Evolutionary conservation across 2,797 vertebrate species (phyloP), one percentile per base, ranked within the genome.

Genomic region (Hafferia zeledoni): DNA sequence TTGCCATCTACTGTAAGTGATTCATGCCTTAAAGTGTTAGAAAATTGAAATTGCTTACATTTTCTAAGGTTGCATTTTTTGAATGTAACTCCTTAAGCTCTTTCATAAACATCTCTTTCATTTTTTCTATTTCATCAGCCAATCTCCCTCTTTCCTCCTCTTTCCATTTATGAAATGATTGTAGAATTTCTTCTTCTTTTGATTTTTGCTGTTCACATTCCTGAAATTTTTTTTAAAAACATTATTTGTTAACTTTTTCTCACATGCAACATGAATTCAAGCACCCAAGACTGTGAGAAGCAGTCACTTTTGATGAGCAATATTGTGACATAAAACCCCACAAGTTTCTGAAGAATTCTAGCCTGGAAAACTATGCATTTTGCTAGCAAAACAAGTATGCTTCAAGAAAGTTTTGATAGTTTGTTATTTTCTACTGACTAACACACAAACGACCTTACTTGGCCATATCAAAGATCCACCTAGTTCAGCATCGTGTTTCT

Each of bases 91-190:
- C 98, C 80, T 99, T 98, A 96, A 99, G 98, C 85, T 99, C 99
- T 86, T 98, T 98, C 94, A 98, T 98, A 78, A 99, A 99, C 97
- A 98, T 98, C 4, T 99, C 98, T 94, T 98, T 98, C 90, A 98
- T 98, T 95, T 99, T 99, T 75, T 98, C 98, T 87, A 99, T 98
- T 97, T 99, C 98, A 53, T 97, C 95, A 71, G 98, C 98, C 93
- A 98, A 97, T 69, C 98, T 98, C 2, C 98, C 98, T 96, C 98
- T 98, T 97, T 99, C 99, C 77, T 99, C 98, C 2, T 98, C 98
- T 95, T 99, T 99, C 97, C 99, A 99, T 11, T 97, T 98, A 27
- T 99, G 98, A 97, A 99, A 97, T 33, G 98, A 98, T 83, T 98
- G 98, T 60, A 97, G 95, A 95, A 99, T 96, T 50, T 99, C 98